These are phyloP conservation scores for Cyanistes caeruleus DNA, from an alignment of 2,113 vertebrate genomes.

Conservation along the genomic window DNA sequence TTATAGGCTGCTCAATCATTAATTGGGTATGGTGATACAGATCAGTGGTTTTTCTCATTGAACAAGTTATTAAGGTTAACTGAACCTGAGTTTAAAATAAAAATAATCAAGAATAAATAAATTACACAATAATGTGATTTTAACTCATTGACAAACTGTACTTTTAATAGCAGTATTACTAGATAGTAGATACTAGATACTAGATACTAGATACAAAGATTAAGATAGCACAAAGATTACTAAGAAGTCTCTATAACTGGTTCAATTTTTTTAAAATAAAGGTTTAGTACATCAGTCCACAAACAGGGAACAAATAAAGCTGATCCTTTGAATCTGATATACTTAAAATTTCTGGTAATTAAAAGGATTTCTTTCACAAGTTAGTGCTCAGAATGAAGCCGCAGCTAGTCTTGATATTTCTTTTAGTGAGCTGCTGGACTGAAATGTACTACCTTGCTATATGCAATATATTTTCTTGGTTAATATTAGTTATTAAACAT, in stretches of 20 bases:
- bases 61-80: constrained; percentile 67
- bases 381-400: neutral
- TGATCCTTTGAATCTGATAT: neutral
- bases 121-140: neutral
- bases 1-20: constrained; percentile 57
- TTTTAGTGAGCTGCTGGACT: neutral
- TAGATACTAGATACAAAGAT: too few species aligned
- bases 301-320: neutral
- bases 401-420: neutral
- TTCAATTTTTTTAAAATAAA: neutral
- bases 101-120: neutral
- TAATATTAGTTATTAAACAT: neutral
- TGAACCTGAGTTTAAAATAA: neutral
- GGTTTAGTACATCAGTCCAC: neutral
- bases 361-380: neutral
- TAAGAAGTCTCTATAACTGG: neutral
- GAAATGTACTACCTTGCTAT: neutral
- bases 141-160: neutral
- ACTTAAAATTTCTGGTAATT: neutral
- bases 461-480: neutral
- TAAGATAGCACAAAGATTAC: neutral
- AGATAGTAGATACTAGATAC: too few species aligned
- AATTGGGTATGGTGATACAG: constrained; percentile 59
- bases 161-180: neutral
- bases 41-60: constrained; percentile 67